Base-by-base conservation (phyloP, 1,140 invertebrate species). In the Samia ricini region DNA sequence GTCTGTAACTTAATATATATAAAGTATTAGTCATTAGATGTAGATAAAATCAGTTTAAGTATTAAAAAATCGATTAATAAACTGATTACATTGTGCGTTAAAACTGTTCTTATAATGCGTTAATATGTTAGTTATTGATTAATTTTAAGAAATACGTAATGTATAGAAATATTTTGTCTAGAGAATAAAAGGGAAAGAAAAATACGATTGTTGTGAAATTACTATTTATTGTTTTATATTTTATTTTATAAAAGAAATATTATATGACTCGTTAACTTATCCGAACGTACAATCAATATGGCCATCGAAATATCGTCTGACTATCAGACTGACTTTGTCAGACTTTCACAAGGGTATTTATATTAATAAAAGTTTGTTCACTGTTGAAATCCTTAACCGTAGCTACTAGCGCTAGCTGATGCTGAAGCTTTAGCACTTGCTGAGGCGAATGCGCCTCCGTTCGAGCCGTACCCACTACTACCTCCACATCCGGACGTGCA, bases 381-480 rank as follows among this genome's bases (percentile, higher is more conserved):
- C 12, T n/a, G 3, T 4, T 42, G 4, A 10, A 42, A 15, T 42
- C 12, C 12, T 61, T 63, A 48, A 2, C 81, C 81, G 50, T 86
- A 86, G 49, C 83, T 76, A 8, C 83, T 63, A 5, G 77, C 74
- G 24, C 74, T 75, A 2, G 81, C 75, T 23, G 77, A 77, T 2
- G 79, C 80, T 1, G 72, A 73, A 15, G 82, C 80, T 48, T 75
- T 69, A 12, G 79, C 79, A 36, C 71, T 81, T 15, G 82, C 80
- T 6, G 74, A 74, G 6, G 79, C 77, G 19, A 62, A 76, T 4
- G 79, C 78, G 4, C 69, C 66, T 0, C 69, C 69, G 12, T 63
- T 55, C 4, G 75, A 71, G 23, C 76, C 74, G 22, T 72, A 74
- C 0, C 72, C 68, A 8, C 74, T 71, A 52, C 65, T 64, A 1